Evolutionary conservation across 2,888 invertebrate genomes (phyloP).

Genomic region (Amaurobius ferox): DNA sequence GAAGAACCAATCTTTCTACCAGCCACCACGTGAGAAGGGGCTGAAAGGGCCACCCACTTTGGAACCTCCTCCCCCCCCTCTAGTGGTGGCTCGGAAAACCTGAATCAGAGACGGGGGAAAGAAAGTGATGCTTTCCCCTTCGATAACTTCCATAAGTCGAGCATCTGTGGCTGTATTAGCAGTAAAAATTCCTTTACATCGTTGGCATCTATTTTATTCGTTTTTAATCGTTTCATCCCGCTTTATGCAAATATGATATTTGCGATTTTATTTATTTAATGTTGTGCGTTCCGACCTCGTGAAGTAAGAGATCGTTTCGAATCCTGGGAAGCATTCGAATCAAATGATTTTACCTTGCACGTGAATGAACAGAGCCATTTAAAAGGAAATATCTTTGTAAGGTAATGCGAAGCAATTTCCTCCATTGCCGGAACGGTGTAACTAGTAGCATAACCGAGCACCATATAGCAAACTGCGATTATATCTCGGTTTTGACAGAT

Average conservation of each 20-base stretch:
- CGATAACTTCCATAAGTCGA: not conserved
- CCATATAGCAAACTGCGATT: too few species aligned
- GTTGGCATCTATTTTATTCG: not conserved
- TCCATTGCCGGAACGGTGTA: too few species aligned
- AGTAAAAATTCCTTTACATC: not conserved
- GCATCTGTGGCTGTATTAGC: conserved; percentile 1
- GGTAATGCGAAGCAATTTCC: too few species aligned
- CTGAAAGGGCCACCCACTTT: conserved; percentile 51
- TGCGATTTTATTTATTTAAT: too few species aligned
- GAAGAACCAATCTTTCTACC: conserved; percentile 17
- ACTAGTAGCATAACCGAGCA: too few species aligned
- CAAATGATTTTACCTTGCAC: too few species aligned
- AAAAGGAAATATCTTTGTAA: too few species aligned
- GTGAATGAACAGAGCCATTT: too few species aligned
- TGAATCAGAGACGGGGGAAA: not conserved
- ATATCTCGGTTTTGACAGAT: too few species aligned
- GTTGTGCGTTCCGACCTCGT: too few species aligned
- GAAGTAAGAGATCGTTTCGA: too few species aligned
- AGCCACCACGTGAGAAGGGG: conserved; percentile 31
- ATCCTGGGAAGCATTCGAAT: too few species aligned
- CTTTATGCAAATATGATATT: not conserved
- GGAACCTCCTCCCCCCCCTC: conserved; percentile 2
- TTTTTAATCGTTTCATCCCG: not conserved
- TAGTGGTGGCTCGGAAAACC: not conserved
- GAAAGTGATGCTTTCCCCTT: not conserved